These are phyloP conservation scores for Entomobrya multifasciata DNA, from an alignment of 2,888 invertebrate genomes.

Conservation along the genomic window DNA sequence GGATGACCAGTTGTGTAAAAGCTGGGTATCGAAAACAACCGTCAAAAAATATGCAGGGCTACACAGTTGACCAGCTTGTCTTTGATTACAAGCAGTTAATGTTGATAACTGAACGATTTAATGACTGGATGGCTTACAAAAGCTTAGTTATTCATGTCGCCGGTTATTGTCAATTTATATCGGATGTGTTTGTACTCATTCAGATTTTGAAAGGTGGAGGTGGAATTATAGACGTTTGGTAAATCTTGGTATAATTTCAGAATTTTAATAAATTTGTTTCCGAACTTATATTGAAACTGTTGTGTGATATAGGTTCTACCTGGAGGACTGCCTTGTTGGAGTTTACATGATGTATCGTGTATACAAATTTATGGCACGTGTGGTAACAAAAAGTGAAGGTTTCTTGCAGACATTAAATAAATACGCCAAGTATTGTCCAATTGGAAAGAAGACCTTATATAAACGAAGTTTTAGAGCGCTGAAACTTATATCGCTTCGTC, in stretches of 20 bases:
- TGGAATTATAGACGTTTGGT: conserved; percentile 56
- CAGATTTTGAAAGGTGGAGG: conserved; percentile 52
- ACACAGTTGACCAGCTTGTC: too few species aligned
- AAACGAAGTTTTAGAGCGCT: too few species aligned
- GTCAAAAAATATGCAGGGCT: too few species aligned
- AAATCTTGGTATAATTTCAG: too few species aligned
- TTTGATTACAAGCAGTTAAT: conserved; percentile 58
- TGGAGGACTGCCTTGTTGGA: conserved; percentile 45
- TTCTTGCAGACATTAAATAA: too few species aligned
- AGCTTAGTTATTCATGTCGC: conserved; percentile 31
- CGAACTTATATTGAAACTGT: too few species aligned
- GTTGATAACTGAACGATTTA: conserved; percentile 32
- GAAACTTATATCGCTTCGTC: too few species aligned
- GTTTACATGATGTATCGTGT: conserved; percentile 41
- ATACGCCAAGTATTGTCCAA: too few species aligned
- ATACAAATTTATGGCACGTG: conserved; percentile 37
- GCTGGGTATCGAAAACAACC: too few species aligned
- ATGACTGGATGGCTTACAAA: conserved; percentile 59
- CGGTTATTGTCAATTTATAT: conserved; percentile 61
- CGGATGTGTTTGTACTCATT: conserved; percentile 50
- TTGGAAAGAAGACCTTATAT: too few species aligned
- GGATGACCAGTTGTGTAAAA: too few species aligned
- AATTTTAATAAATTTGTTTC: neutral
- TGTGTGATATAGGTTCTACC: conserved; percentile 62
- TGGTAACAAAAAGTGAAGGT: too few species aligned